phyloP scores from a whole-genome alignment of 2,113 vertebrate genomes.

The Elaphurus davidianus region DNA sequence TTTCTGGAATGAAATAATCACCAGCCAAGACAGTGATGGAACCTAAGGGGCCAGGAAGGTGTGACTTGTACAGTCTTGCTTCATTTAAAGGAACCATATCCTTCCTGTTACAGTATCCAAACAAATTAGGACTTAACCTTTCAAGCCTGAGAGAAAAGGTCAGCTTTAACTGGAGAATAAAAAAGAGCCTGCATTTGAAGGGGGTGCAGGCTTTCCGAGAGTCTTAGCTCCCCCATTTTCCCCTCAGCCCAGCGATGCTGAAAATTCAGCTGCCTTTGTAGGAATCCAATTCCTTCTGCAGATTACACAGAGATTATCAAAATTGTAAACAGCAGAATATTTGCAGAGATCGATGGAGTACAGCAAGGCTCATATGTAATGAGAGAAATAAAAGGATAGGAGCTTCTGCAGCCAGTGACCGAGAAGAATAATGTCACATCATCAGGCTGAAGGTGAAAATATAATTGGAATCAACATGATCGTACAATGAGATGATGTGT shows the following conservation, averaged over 20 bases:
- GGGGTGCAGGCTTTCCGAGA: neutral
- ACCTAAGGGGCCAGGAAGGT: neutral
- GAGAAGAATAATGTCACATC: constrained; percentile 67
- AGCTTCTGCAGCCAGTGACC: constrained; percentile 65
- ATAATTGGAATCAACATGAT: constrained; percentile 55
- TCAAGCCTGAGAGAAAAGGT: constrained; percentile 50
- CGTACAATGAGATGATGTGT: constrained; percentile 6
- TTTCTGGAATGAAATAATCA: neutral
- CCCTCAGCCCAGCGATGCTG: constrained; percentile 47
- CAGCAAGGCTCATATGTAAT: constrained; percentile 81
- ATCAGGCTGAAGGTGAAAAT: constrained; percentile 45
- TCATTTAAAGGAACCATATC: neutral
- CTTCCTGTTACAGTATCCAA: neutral
- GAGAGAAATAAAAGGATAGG: constrained; percentile 78
- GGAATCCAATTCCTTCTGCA: constrained; percentile 82
- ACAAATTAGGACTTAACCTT: constrained; percentile 63
- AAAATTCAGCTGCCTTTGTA: constrained; percentile 72
- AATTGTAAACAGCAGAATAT: constrained; percentile 83
- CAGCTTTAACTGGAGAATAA: constrained; percentile 42
- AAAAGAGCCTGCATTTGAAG: neutral
- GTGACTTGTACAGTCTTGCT: neutral
- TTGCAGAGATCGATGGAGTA: constrained; percentile 81
- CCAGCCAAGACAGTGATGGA: neutral
- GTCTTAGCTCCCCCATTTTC: neutral
- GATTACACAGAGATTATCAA: constrained; percentile 84